phyloP scores from a whole-genome alignment of 2,797 vertebrate species.

The Halcyon leucocephala region DNA sequence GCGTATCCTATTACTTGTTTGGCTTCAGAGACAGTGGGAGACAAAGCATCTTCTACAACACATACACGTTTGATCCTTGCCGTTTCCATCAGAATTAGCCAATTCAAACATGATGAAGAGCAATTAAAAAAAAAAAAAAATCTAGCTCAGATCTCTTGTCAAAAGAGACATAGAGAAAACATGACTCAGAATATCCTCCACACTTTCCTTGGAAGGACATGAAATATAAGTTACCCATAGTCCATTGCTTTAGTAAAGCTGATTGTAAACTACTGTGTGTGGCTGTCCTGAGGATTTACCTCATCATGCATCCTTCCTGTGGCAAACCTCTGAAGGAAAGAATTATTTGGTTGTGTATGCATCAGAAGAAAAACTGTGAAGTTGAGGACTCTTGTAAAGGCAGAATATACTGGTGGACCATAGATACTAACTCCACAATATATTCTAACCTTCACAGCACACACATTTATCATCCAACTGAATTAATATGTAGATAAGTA shows the following conservation, averaged over 20 bases:
- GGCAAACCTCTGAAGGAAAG: neutral
- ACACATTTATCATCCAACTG: neutral
- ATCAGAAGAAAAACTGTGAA: neutral
- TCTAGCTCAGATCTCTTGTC: neutral
- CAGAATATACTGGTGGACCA: neutral
- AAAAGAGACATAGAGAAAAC: neutral
- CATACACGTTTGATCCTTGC: neutral
- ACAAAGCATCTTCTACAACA: neutral
- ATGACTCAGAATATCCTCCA: neutral
- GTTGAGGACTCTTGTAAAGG: neutral
- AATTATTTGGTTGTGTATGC: neutral
- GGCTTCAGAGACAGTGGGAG: neutral
- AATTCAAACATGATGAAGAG: constrained; percentile 8
- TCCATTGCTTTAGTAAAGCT: neutral
- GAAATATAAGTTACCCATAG: neutral
- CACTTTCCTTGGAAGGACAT: neutral
- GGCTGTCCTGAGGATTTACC: neutral
- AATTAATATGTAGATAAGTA: neutral
- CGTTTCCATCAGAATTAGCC: neutral
- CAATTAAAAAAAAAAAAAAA: neutral
- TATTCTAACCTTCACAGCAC: neutral
- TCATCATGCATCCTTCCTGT: neutral
- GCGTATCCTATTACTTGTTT: neutral
- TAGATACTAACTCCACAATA: neutral
- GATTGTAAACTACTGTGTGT: neutral